Base-by-base conservation (phyloP, 2,797 vertebrate genomes). In the Saxicola maurus region DNA sequence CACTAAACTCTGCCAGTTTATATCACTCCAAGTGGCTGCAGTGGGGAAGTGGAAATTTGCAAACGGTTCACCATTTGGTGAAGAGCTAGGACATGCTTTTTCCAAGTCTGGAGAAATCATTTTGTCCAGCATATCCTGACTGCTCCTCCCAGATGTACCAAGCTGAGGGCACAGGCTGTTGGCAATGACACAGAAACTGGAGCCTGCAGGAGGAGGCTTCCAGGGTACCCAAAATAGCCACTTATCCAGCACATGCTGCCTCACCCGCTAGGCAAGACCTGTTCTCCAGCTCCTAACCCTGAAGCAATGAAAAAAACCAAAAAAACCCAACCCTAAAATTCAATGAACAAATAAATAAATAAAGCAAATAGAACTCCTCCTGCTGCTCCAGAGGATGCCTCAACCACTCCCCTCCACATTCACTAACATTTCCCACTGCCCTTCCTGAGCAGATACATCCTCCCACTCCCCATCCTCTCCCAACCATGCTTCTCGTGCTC, bases 171-270 rank as follows among this genome's bases (percentile, higher is more conserved):
- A 45, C 21, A n/a, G 21, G 27, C 27, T 76, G 13, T 19, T 76
- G 27, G 31, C 73, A 64, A 82, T 82, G 43, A 57, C 33, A 21
- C 43, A 31, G 73, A 31, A 80, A 73, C 1, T 30, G 35, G 21
- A 82, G 51, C 57, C 45, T 75, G 19, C 53, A 52, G 52, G 69
- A 52, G 19, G 24, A 38, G 38, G 19, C 20, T 62, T 86, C 78
- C 91, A 86, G 37, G 15, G 10, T 40, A n/a, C 71, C 80, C 79
- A 94, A 92, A 93, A 86, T 49, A 94, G 17, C 57, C 49, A 12
- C 30, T 78, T 56, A 38, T 17, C 45, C 64, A 49, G 30, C 35
- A 49, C 6, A 61, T 2, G 3, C 45, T 51, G 14, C 24, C 42
- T 86, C 2, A 6, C 33, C 46, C 7, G 0, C 37, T 56, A 73